Evolutionary conservation across 2,797 vertebrate species (phyloP).

Genomic region (Protosalanx chinensis): DNA sequence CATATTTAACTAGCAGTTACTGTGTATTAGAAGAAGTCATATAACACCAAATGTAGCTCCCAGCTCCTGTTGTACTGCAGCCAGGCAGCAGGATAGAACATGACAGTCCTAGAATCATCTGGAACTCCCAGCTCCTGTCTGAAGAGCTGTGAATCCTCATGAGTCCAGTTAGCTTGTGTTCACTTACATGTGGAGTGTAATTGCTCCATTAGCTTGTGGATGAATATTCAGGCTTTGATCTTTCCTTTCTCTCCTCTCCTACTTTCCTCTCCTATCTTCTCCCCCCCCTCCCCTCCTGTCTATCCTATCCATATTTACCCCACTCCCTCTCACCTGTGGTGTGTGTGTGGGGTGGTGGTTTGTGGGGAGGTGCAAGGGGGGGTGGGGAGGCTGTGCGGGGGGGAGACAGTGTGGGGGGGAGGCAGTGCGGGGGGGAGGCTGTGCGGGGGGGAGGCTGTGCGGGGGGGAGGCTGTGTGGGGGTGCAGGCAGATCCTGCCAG

Average conservation of each 20-base stretch:
- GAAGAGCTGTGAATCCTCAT: neutral
- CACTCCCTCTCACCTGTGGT: neutral
- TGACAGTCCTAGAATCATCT: no score
- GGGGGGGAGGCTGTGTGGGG: no score
- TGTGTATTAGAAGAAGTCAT: no score
- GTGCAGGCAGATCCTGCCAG: neutral
- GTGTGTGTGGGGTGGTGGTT: neutral
- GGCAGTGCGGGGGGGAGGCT: no score
- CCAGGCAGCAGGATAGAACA: no score
- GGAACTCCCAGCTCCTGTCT: no score
- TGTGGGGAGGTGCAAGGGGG: neutral
- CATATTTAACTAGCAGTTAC: no score
- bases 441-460: no score
- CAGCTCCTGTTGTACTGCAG: no score
- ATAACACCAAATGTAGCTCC: no score
- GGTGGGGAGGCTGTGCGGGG: neutral
- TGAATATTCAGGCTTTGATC: slow-evolving; percentile 13
- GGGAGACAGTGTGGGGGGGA: no score
- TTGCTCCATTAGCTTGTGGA: slow-evolving; percentile 11
- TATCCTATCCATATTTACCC: neutral
- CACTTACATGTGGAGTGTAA: neutral
- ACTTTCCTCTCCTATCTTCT: neutral
- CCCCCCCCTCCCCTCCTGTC: neutral
- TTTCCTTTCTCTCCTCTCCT: neutral
- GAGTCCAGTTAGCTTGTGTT: neutral